A percentile compares a stretch with the other conserved stretches of the same genome.
Evolutionary conservation across 2,113 vertebrate genomes (phyloP).

Genomic region (Ceyx margarethae): DNA sequence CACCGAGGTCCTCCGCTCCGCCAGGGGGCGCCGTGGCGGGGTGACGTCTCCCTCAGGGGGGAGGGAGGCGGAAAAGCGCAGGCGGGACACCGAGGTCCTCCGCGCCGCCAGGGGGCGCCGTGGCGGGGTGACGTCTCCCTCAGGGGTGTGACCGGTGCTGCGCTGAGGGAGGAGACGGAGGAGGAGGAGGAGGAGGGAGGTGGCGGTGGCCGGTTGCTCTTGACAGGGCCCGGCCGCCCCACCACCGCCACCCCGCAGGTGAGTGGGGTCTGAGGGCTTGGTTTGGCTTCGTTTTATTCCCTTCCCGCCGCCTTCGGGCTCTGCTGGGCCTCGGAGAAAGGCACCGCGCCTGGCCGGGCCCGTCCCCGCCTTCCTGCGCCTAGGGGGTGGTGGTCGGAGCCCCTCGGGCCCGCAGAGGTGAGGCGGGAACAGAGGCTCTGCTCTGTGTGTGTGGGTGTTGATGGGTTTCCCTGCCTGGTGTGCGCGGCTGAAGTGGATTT

Average conservation of each 20-base stretch:
- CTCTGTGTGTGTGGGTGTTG: not conserved
- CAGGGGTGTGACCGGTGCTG: not conserved
- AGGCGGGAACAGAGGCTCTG: not conserved
- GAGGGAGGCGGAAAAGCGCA: not conserved
- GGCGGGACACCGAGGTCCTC: not conserved
- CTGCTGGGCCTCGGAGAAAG: not conserved
- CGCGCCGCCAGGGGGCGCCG: not conserved
- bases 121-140: no score
- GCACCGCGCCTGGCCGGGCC: no score
- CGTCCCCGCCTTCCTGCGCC: not conserved
- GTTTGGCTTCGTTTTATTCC: accelerated
- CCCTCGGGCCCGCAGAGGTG: not conserved
- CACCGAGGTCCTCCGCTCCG: no score
- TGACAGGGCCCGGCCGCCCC: not conserved
- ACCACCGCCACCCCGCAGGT: not conserved
- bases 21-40: not conserved
- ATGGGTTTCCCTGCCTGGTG: no score
- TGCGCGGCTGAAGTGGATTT: not conserved
- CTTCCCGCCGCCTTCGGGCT: not conserved
- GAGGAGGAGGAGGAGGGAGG: not conserved
- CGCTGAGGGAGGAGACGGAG: not conserved
- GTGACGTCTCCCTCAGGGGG: not conserved
- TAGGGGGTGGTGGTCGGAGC: not conserved
- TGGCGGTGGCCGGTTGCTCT: not conserved
- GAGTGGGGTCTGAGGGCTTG: not conserved